Evolutionary conservation across 2,888 invertebrate genomes (phyloP).

Genomic region (Creontiades dilutus): DNA sequence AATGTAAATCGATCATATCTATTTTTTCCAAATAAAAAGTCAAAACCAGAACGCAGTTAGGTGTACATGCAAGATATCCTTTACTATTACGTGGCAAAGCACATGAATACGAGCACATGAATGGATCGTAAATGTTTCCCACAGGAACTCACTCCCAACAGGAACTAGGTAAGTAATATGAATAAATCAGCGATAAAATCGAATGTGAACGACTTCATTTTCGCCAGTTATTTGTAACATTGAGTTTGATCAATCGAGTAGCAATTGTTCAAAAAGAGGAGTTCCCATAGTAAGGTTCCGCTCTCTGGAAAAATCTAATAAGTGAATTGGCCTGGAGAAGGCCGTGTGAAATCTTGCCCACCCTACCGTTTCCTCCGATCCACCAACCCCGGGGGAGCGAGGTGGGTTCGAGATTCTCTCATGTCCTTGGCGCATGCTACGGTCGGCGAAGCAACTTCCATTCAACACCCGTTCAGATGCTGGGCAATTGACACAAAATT

Average conservation of each 20-base stretch:
- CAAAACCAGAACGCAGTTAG: too few relatives aligned
- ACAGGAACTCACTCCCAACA: background rate
- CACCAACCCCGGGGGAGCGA: background rate
- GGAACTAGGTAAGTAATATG: background rate
- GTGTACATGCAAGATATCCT: background rate
- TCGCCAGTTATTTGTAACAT: slow-evolving; percentile 27
- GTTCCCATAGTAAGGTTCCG: slow-evolving; percentile 58
- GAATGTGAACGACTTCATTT: slow-evolving; percentile 16
- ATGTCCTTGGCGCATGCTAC: slow-evolving; percentile 54
- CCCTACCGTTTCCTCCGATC: background rate
- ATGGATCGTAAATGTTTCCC: background rate
- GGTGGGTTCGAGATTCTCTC: slow-evolving; percentile 37
- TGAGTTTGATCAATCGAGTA: slow-evolving; percentile 36
- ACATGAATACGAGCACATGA: background rate
- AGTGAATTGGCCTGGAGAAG: slow-evolving; percentile 61
- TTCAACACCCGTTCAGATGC: background rate
- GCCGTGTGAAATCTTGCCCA: slow-evolving; percentile 54
- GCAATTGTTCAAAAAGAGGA: slow-evolving; percentile 33
- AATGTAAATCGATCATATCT: too few relatives aligned
- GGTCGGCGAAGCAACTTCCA: slow-evolving; percentile 28
- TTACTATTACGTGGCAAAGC: background rate
- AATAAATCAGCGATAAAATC: background rate
- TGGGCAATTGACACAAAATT: background rate
- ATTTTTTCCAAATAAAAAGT: too few relatives aligned
- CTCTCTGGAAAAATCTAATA: slow-evolving; percentile 50